Evolutionary conservation across 2,113 vertebrate species (phyloP).

Genomic region (Barnardius zonarius): DNA sequence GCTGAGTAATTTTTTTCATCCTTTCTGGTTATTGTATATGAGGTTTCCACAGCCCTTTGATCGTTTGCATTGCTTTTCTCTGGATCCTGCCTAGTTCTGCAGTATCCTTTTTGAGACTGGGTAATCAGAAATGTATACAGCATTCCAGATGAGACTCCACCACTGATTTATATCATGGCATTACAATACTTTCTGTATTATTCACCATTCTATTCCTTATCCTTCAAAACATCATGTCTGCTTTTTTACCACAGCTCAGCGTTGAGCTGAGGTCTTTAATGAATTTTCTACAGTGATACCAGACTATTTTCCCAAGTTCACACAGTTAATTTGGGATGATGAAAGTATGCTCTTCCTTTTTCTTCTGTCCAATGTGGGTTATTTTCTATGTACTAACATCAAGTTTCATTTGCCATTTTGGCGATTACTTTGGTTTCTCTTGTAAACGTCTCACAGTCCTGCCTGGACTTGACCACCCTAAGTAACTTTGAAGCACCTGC

Average conservation of each 20-base stretch:
- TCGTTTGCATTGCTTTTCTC: background rate
- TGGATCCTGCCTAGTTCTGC: background rate
- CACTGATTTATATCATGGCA: slow-evolving; percentile 57
- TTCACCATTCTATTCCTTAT: slow-evolving; percentile 61
- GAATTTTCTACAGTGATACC: slow-evolving; percentile 54
- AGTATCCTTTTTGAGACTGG: background rate
- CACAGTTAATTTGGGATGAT: slow-evolving; percentile 56
- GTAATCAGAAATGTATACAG: background rate
- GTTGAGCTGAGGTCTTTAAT: slow-evolving; percentile 45
- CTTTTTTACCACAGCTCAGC: slow-evolving; percentile 60
- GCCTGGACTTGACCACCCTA: slow-evolving; percentile 34
- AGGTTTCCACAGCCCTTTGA: background rate
- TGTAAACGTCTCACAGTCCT: slow-evolving; percentile 41
- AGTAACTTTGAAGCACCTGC: slow-evolving; percentile 25
- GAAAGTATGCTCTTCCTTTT: slow-evolving; percentile 50
- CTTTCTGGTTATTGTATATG: background rate
- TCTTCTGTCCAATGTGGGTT: slow-evolving; percentile 34
- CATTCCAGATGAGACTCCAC: slow-evolving; percentile 49
- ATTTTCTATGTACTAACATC: background rate
- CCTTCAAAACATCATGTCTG: slow-evolving; percentile 62
- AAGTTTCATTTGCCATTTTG: slow-evolving; percentile 37
- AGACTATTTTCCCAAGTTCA: slow-evolving; percentile 50
- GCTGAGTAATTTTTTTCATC: background rate
- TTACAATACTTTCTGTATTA: slow-evolving; percentile 58
- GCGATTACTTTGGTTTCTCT: slow-evolving; percentile 15